Conservation (phyloP, 2,888 invertebrate species). For the Tipula vernalis region DNA sequence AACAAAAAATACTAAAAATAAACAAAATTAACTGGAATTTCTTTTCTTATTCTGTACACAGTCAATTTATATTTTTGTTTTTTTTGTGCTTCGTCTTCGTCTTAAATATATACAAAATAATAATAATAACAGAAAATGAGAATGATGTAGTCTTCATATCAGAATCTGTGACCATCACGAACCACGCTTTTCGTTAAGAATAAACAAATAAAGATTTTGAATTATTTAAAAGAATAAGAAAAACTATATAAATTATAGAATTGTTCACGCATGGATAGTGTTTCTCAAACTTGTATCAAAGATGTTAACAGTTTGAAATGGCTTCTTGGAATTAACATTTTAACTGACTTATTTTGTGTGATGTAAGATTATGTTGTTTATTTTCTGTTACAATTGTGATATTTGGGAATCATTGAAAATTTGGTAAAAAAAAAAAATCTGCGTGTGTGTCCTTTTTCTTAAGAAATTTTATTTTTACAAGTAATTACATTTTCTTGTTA, state of each 20-base stretch:
- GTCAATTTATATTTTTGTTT: neutral
- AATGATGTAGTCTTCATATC: constrained; percentile 9
- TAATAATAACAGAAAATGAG: neutral
- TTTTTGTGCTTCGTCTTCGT: neutral
- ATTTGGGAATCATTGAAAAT: neutral
- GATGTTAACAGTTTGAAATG: neutral
- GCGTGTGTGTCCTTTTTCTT: neutral
- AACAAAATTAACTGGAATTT: neutral
- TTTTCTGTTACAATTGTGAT: neutral
- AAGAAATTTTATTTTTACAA: too few species aligned
- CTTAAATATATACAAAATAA: neutral
- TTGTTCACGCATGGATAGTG: constrained; percentile 4
- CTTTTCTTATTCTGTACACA: neutral
- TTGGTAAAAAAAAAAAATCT: neutral
- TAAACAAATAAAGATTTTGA: neutral
- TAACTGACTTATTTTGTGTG: neutral
- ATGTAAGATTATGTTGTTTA: neutral
- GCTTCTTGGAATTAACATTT: neutral
- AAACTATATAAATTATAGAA: neutral
- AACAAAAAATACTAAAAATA: neutral
- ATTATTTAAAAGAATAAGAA: neutral
- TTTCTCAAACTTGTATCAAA: neutral
- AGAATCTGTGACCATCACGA: constrained; percentile 7
- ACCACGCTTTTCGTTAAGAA: constrained; percentile 9
- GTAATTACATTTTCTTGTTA: neutral